Conservation (phyloP, 2,888 invertebrate genomes). For the Hypomecis atomaria region DNA sequence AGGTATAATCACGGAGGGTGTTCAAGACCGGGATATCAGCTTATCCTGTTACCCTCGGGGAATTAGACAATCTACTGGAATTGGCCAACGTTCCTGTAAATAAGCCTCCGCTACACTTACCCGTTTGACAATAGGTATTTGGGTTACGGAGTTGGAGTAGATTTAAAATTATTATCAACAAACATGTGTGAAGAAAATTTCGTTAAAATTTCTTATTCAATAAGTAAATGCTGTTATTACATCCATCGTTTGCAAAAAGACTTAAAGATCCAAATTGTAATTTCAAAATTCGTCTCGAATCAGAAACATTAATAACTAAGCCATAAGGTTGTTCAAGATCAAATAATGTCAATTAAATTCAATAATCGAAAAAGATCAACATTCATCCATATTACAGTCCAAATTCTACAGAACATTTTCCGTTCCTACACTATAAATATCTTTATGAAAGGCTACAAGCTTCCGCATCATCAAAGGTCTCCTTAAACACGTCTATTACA, state of each 20-base stretch:
- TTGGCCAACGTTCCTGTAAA: constrained; percentile 21
- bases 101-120: constrained; percentile 6
- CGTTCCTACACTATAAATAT: constrained; percentile 41
- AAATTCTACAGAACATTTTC: constrained; percentile 26
- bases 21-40: constrained; percentile 8
- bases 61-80: constrained; percentile 26
- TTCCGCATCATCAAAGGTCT: constrained; percentile 43
- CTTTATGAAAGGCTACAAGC: constrained; percentile 40
- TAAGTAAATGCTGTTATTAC: no score
- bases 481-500: constrained; percentile 68
- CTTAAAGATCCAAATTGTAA: no score
- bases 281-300: no score
- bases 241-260: no score
- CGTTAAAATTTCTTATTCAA: background rate
- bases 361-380: no score
- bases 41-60: constrained; percentile 26
- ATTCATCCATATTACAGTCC: background rate
- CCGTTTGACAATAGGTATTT: background rate
- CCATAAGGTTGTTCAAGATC: no score
- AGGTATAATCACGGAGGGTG: constrained; percentile 14
- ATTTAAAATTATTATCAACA: constrained; percentile 8
- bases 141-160: background rate
- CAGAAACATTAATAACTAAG: no score
- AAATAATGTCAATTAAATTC: no score
- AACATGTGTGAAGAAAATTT: background rate